A percentile compares a stretch with the other conserved stretches of the same genome.
Evolutionary conservation across 2,797 vertebrate species (phyloP).

Genomic region (Myiotriccus ornatus): DNA sequence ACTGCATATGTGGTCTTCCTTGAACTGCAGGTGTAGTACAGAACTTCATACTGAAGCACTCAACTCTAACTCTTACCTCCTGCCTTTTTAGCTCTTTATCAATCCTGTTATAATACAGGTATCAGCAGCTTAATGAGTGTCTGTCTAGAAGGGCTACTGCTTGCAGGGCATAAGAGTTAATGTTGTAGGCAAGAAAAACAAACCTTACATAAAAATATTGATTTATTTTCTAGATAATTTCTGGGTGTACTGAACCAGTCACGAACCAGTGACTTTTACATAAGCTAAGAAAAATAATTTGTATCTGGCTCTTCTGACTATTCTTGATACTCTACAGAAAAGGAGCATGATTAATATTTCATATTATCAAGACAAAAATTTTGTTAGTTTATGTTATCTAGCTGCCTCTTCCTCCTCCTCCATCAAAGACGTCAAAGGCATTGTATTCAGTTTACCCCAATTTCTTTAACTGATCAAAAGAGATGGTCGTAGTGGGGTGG

Average conservation of each 20-base stretch:
- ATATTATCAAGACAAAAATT: neutral
- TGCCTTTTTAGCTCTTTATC: neutral
- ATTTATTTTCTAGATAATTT: neutral
- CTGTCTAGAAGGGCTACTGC: neutral
- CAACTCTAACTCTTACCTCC: neutral
- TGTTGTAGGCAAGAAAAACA: neutral
- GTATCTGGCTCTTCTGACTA: neutral
- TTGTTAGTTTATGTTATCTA: neutral
- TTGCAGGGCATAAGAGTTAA: neutral
- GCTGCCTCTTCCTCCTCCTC: neutral
- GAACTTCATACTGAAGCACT: neutral
- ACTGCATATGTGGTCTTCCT: neutral
- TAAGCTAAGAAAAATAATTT: neutral
- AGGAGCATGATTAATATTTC: neutral
- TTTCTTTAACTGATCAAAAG: neutral
- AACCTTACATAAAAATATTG: neutral
- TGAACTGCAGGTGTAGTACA: neutral
- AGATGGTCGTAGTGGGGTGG: neutral
- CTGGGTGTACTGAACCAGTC: neutral
- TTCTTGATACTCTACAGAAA: neutral
- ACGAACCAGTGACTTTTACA: neutral
- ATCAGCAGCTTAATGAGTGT: neutral
- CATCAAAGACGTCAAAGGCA: neutral
- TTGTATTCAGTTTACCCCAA: neutral
- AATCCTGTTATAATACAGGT: neutral